phyloP scores from a whole-genome alignment of 2,888 invertebrate genomes.

The Phalera bucephala region DNA sequence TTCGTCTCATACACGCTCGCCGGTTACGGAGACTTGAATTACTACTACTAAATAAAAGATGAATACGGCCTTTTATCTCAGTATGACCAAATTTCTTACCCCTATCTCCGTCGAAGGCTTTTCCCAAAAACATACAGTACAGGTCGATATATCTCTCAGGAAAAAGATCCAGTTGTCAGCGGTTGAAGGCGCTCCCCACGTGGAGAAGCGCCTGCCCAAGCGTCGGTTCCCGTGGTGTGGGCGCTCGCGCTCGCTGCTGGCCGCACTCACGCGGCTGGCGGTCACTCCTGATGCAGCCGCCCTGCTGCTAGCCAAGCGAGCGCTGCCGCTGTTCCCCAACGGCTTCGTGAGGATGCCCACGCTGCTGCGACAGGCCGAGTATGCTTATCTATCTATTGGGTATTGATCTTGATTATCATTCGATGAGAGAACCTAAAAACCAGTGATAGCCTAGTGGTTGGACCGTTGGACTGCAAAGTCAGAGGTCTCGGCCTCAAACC shows the following conservation, averaged over 20 bases:
- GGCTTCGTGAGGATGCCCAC: slow-evolving; percentile 86
- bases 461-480: no score
- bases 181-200: slow-evolving; percentile 69
- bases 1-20: no score
- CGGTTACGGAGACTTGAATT: no score
- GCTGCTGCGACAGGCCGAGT: slow-evolving; percentile 78
- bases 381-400: slow-evolving; percentile 26
- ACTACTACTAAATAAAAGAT: no score
- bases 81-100: no score
- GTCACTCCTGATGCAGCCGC: slow-evolving; percentile 53
- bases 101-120: no score
- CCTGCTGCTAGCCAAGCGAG: slow-evolving; percentile 80
- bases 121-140: no score
- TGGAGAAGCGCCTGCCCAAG: slow-evolving; percentile 84
- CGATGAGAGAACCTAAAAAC: no score
- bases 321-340: slow-evolving; percentile 86
- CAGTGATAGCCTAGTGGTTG: not conserved
- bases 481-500: no score
- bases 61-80: no score
- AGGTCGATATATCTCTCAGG: slow-evolving; percentile 43
- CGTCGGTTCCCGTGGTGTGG: slow-evolving; percentile 88
- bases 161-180: slow-evolving; percentile 61
- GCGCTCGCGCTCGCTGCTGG: slow-evolving; percentile 46
- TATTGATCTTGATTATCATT: no score
- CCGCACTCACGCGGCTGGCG: slow-evolving; percentile 30